Percentiles rank a stretch among this genome's conserved stretches.
These are phyloP conservation scores for Melanostigma gelatinosum DNA, from an alignment of 2,113 vertebrate genomes.

Conservation along the genomic window DNA sequence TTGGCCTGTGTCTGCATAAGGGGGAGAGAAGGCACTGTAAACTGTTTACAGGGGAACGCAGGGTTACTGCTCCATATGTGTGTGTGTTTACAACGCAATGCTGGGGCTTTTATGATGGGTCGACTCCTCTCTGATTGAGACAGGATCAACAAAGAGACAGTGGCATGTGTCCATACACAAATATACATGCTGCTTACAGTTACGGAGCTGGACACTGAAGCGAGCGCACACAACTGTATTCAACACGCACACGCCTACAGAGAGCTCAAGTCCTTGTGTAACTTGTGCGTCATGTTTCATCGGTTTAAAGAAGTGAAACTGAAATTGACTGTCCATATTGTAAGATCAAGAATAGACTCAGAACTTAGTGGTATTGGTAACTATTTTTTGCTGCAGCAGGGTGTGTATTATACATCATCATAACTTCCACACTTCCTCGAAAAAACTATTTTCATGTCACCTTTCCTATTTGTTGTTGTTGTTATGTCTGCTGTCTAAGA, in stretches of 20 bases:
- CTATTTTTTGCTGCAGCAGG: background rate
- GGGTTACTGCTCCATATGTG: conserved; percentile 57
- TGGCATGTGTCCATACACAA: conserved; percentile 63
- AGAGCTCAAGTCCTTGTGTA: background rate
- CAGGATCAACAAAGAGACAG: conserved; percentile 64
- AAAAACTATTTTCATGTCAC: background rate
- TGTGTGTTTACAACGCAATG: conserved; percentile 56
- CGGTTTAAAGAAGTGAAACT: background rate
- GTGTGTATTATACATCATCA: background rate
- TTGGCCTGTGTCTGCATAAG: conserved; percentile 67
- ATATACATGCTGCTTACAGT: conserved; percentile 42
- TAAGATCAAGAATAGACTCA: background rate
- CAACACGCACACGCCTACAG: conserved; percentile 5
- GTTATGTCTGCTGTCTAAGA: background rate
- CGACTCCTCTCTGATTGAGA: conserved; percentile 66
- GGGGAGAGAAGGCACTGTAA: conserved; percentile 67
- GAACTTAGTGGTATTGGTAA: background rate
- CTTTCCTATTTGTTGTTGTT: background rate
- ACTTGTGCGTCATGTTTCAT: conserved; percentile 7
- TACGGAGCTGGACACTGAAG: conserved; percentile 24
- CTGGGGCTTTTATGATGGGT: conserved; percentile 68
- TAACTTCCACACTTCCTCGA: background rate
- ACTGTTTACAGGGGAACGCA: conserved; percentile 72
- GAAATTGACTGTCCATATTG: background rate
- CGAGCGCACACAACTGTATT: conserved; percentile 13